Base-by-base conservation (phyloP, 2,113 vertebrate species). In the Octodon degus region DNA sequence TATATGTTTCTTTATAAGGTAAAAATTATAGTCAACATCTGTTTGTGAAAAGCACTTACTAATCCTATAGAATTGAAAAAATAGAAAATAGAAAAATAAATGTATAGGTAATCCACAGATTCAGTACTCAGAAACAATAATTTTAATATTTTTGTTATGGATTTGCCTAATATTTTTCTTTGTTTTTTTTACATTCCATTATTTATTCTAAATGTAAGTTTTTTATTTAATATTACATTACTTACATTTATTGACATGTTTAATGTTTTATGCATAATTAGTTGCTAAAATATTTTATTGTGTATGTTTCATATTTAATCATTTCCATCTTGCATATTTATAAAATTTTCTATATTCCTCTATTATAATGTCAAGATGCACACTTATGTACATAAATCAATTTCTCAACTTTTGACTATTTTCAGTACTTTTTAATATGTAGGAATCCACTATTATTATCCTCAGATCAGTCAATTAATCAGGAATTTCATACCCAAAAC, bases 61-160 rank as follows among this genome's bases (percentile, higher is more conserved):
- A n/a, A 89, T 83, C 90, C 89, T 70, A 84, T 60, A 93, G 89
- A 97, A 67, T 37, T 76, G 58, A 70, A 16, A 86, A 86, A 90
- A 53, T n/a, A n/a, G 67, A 88, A 88, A 90, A 53, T 37, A 85
- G 37, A 92, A 80, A 53, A 4, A 89, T 83, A 16, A 24, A 12
- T 62, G 13, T 91, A 30, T 60, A 68, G 63, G 67, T 88, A 60
- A 81, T 13, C 67, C 47, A 5, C 40, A 79, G 7, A 2, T 24
- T 67, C 65, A 70, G 47, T 10, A 77, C 0, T 17, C 11, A 77
- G 6, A 84, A 32, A 80, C 9, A 76, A 88, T 88, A 90, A 34
- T 83, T 95, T 91, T 47, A 96, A 83, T 16, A 91, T 93, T 92
- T 43, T 92, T 58, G 13, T 80, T 76, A 77, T 82, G 11, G 14